phyloP scores from a whole-genome alignment of 2,113 vertebrate genomes.

The Elanoides forficatus region DNA sequence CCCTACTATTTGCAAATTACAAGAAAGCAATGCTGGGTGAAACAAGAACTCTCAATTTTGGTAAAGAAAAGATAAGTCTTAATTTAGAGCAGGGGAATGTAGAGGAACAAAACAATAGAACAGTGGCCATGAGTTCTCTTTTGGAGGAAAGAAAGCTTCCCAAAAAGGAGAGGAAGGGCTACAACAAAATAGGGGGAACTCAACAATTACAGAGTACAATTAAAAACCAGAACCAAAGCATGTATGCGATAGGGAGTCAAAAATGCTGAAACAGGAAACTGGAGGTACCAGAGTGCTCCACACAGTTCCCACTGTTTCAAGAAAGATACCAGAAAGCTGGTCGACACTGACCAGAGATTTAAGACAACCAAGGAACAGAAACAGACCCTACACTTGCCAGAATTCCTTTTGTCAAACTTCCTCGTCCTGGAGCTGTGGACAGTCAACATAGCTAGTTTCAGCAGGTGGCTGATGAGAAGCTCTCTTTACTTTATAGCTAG shows the following conservation, averaged over 20 bases:
- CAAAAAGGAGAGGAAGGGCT: not conserved
- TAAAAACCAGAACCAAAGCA: not conserved
- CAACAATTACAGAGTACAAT: not conserved
- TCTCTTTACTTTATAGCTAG: not conserved
- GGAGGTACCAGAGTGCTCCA: not conserved
- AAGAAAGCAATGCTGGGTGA: not conserved
- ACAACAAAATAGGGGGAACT: not conserved
- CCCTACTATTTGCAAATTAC: not conserved
- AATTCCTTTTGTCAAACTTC: not conserved
- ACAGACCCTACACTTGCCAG: not conserved
- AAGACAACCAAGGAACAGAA: not conserved
- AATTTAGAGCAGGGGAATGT: not conserved
- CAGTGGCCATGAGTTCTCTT: not conserved
- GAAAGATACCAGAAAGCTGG: not conserved
- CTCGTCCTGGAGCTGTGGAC: not conserved
- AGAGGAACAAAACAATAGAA: not conserved
- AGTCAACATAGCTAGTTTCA: not conserved
- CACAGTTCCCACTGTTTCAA: not conserved
- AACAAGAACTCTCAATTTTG: not conserved
- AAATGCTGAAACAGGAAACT: not conserved
- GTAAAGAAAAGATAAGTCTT: not conserved
- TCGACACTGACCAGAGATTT: not conserved
- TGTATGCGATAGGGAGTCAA: not conserved
- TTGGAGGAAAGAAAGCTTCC: not conserved
- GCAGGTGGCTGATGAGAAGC: not conserved